phyloP scores from a whole-genome alignment of 2,888 invertebrate genomes.

The Noctua comes region DNA sequence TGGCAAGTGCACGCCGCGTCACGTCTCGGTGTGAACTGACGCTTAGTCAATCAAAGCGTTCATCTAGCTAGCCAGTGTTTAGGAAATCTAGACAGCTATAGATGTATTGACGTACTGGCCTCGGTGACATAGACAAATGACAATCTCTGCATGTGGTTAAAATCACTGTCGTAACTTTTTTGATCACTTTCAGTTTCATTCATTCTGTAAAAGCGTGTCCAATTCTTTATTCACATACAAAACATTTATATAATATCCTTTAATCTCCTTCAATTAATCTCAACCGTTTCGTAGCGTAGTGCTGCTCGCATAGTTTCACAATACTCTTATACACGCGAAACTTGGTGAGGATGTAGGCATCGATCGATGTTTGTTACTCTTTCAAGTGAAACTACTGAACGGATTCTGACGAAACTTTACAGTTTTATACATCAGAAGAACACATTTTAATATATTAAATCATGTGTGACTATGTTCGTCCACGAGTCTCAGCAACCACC shows the following conservation, averaged over 20 bases:
- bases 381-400: neutral
- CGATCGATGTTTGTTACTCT: neutral
- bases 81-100: neutral
- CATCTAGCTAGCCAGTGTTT: neutral
- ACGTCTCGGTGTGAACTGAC: too few species aligned
- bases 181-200: slow-evolving; percentile 25
- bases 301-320: slow-evolving; percentile 62
- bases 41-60: neutral
- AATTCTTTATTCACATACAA: slow-evolving; percentile 11
- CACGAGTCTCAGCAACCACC: neutral
- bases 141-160: neutral
- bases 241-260: slow-evolving; percentile 26
- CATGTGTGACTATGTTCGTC: neutral
- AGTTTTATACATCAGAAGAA: neutral
- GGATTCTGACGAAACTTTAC: neutral
- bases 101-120: neutral
- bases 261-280: slow-evolving; percentile 52
- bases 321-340: neutral
- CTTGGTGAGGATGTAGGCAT: neutral
- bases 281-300: slow-evolving; percentile 46
- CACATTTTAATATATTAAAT: neutral
- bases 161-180: neutral
- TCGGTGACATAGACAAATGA: slow-evolving; percentile 15
- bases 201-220: slow-evolving; percentile 15
- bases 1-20: neutral